Percentiles rank a stretch among this genome's conserved stretches.
Evolutionary conservation across 2,888 invertebrate genomes (phyloP).

Genomic region (Yponomeuta sedellus): DNA sequence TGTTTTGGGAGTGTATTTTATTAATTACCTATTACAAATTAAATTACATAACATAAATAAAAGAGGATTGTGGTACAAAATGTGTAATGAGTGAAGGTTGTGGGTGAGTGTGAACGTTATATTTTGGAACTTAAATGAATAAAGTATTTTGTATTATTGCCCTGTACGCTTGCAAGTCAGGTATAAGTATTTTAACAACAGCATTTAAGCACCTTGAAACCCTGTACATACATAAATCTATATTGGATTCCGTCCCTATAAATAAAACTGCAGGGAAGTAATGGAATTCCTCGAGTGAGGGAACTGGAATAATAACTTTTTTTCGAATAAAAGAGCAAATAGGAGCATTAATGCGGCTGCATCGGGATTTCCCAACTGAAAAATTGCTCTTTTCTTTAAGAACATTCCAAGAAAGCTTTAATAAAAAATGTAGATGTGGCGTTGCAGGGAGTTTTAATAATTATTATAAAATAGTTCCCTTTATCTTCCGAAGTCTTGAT

Average conservation of each 20-base stretch:
- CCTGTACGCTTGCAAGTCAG: no score
- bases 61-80: no score
- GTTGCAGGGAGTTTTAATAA: not conserved
- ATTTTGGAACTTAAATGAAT: no score
- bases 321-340: constrained; percentile 65
- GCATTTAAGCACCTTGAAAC: not conserved
- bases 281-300: constrained; percentile 61
- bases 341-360: constrained; percentile 69
- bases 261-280: constrained; percentile 57
- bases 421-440: constrained; percentile 48
- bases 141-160: no score
- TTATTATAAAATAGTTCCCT: not conserved
- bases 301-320: constrained; percentile 69
- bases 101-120: no score
- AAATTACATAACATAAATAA: no score
- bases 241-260: constrained; percentile 37
- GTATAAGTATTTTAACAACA: no score
- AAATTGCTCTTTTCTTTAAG: constrained; percentile 69
- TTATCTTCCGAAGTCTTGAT: not conserved
- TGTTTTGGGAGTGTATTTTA: no score
- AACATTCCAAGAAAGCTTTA: constrained; percentile 60
- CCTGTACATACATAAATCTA: no score
- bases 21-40: no score
- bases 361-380: constrained; percentile 68
- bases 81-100: no score